Conservation (phyloP, 1,140 invertebrate species). For the Polypedilum vanderplanki region DNA sequence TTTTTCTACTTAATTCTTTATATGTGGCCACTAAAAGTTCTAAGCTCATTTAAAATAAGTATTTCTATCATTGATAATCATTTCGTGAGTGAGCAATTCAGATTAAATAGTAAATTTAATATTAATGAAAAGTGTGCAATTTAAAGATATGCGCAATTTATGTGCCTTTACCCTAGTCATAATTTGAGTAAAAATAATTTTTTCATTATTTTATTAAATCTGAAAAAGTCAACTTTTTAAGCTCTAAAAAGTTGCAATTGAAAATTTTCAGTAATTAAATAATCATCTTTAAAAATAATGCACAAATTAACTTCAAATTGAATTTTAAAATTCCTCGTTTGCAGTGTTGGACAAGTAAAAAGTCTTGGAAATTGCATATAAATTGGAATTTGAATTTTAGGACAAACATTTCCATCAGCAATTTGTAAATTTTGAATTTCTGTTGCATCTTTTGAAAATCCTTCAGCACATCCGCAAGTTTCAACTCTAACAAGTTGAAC, state of each 20-base stretch:
- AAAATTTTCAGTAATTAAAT: conserved; percentile 94
- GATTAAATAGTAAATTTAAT: too few relatives aligned
- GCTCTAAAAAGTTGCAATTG: conserved; percentile 41
- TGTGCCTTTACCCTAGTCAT: too few relatives aligned
- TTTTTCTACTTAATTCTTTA: too few relatives aligned
- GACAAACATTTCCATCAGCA: conserved; percentile 81
- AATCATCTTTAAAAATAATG: conserved; percentile 87
- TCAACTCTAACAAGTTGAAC: conserved; percentile 90
- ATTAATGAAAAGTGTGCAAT: too few relatives aligned
- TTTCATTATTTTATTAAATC: too few relatives aligned
- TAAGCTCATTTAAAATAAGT: neutral
- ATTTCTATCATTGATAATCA: too few relatives aligned
- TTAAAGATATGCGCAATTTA: too few relatives aligned
- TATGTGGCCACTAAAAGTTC: too few relatives aligned
- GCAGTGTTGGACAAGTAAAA: conserved; percentile 90
- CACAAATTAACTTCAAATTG: conserved; percentile 96
- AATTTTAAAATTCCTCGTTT: conserved; percentile 91
- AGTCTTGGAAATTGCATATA: conserved; percentile 92
- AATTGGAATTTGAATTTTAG: conserved; percentile 78
- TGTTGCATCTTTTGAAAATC: conserved; percentile 89
- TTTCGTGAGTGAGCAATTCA: too few relatives aligned
- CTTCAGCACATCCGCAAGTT: conserved; percentile 92
- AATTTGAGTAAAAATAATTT: too few relatives aligned
- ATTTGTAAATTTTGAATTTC: conserved; percentile 98
- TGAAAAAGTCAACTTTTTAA: neutral